These are phyloP conservation scores for Heptranchias perlo DNA, from an alignment of 2,113 vertebrate genomes.

Conservation along the genomic window DNA sequence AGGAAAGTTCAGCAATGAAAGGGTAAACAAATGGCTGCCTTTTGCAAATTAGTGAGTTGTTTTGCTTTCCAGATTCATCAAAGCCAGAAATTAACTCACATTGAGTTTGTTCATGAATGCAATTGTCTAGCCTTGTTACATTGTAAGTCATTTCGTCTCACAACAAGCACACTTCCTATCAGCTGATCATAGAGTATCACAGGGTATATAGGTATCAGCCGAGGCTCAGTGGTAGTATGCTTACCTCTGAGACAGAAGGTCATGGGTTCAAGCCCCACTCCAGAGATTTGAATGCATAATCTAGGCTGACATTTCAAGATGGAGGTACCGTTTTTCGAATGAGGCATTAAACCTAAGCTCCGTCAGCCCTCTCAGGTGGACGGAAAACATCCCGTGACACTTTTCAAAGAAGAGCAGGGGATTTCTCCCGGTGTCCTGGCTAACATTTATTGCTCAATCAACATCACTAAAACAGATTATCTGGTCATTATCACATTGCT, in stretches of 20 bases:
- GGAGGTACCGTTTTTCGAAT: background rate
- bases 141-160: background rate
- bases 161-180: background rate
- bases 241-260: background rate
- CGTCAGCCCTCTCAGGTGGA: background rate
- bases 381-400: background rate
- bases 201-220: background rate
- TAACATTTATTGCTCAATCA: background rate
- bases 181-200: background rate
- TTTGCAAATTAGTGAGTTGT: background rate
- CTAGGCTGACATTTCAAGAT: background rate
- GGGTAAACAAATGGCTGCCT: background rate
- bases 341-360: background rate
- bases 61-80: background rate
- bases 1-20: background rate
- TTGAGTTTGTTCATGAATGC: background rate
- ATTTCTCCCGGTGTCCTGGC: background rate
- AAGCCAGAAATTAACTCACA: background rate
- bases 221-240: background rate
- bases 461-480: background rate
- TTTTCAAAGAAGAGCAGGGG: background rate
- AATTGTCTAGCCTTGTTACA: background rate
- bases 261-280: background rate
- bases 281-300: background rate
- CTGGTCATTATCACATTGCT: background rate